These are phyloP conservation scores for Chaetodon trifascialis DNA, from an alignment of 2,113 vertebrate species.

Conservation along the genomic window DNA sequence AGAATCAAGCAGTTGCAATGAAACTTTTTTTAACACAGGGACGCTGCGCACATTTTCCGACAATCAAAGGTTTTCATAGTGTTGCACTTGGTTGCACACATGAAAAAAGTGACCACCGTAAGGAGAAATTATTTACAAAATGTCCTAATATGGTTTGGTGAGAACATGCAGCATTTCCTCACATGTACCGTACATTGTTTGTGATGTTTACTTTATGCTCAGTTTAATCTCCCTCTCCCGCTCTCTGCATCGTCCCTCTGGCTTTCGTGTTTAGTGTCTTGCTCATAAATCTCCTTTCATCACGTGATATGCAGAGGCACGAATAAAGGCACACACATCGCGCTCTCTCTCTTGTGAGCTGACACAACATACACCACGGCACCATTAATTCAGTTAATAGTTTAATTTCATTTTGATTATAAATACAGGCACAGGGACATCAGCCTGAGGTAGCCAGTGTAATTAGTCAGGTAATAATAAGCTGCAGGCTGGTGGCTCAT, in stretches of 20 bases:
- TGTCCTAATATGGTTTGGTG: not conserved
- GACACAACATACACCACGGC: conserved; percentile 52
- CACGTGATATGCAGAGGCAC: conserved; percentile 22
- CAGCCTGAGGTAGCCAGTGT: conserved; percentile 63
- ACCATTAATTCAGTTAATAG: conserved; percentile 70
- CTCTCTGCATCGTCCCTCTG: conserved; percentile 19
- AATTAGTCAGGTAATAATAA: conserved; percentile 78
- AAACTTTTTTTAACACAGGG: not conserved
- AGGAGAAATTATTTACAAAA: not conserved
- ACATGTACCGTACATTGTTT: not conserved
- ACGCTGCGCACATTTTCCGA: no score
- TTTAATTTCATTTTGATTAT: conserved; percentile 75
- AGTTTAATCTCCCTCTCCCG: not conserved
- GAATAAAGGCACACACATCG: conserved; percentile 38
- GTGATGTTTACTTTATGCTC: conserved; percentile 21
- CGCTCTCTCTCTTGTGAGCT: conserved; percentile 40
- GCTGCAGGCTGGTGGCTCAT: conserved; percentile 60
- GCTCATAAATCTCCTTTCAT: conserved; percentile 34
- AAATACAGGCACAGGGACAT: conserved; percentile 40
- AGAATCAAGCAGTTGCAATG: not conserved
- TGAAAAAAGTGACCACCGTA: not conserved
- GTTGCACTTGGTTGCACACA: no score
- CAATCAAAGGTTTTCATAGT: no score
- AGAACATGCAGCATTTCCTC: not conserved
- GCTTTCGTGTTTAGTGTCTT: conserved; percentile 38